Base-by-base conservation (phyloP, 2,797 vertebrate species). In the Somateria mollissima region DNA sequence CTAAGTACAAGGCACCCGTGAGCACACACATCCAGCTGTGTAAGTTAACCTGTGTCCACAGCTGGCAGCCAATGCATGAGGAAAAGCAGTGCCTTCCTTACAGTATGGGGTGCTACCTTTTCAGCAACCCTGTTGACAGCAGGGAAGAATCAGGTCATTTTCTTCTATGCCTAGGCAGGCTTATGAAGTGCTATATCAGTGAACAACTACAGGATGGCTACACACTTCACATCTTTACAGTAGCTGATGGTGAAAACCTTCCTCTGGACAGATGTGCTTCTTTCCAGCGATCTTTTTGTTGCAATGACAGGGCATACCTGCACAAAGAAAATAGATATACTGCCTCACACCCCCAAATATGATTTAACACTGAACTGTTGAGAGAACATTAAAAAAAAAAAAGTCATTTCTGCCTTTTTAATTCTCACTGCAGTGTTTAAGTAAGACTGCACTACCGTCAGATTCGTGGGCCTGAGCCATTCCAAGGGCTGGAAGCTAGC, bases 401-500 rank as follows among this genome's bases (percentile, higher is more conserved):
- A 76, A 83, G 85, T 73, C 45, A 32, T 45, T 86, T 62, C 56
- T 70, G 51, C 18, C 37, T 65, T 65, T 92, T 74, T 11, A 79
- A 53, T 74, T 78, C 80, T 86, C 56, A 37, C 56, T 49, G 72
- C n/a, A 78, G 91, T 6, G 4, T 75, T 87, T 75, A 77, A 81
- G 84, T 81, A 66, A 70, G 65, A 41, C 19, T 56, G 25, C 56
- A 47, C 69, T 58, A 36, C 64, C 56, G 70, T 30, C 56, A 43
- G 14, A 39, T 36, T 51, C 60, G 62, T 8, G 32, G 20, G 9
- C 28, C 36, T 13, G 58, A 69, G 58, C 39, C 78, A 69, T 19
- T 69, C 72, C 75, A 77, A 87, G 45, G 57, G 54, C 47, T 94
- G 87, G 73, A 60, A 91, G 70, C 66, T 49, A 72, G 37, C 41